These are phyloP conservation scores for Ceyx melanurus DNA, from an alignment of 2,113 vertebrate genomes.

Conservation along the genomic window DNA sequence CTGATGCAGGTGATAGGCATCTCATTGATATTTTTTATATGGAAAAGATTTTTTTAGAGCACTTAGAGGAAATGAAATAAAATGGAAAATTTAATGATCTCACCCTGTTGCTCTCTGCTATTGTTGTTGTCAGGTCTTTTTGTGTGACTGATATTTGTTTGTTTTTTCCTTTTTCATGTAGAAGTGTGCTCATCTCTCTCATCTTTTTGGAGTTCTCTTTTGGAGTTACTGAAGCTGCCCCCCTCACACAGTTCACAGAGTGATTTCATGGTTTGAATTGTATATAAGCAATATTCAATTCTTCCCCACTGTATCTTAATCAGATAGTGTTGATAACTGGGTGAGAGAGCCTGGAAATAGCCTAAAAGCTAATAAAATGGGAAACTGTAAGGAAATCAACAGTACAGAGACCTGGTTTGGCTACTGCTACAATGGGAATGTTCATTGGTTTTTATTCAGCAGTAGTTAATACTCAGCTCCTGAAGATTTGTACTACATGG, in stretches of 20 bases:
- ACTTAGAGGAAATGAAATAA: constrained; percentile 43
- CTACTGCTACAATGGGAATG: not conserved
- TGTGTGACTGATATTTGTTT: not conserved
- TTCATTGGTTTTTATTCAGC: not conserved
- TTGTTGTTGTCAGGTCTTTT: constrained; percentile 24
- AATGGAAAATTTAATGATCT: constrained; percentile 49
- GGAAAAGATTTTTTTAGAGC: not conserved
- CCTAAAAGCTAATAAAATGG: not conserved
- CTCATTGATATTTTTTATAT: constrained; percentile 3
- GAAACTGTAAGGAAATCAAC: not conserved
- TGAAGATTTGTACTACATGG: not conserved
- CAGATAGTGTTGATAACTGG: constrained; percentile 5
- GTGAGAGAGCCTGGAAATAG: not conserved
- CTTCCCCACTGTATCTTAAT: not conserved
- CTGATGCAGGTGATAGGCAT: constrained; percentile 38
- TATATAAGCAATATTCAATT: not conserved
- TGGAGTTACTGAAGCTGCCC: not conserved
- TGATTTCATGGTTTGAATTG: not conserved
- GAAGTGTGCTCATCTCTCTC: not conserved
- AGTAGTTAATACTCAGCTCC: not conserved
- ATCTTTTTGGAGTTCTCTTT: not conserved
- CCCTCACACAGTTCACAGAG: not conserved
- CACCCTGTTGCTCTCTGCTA: not conserved
- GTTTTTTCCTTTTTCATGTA: not conserved
- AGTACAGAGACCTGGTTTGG: not conserved